Conservation (phyloP, 2,113 vertebrate genomes). For the Hydropotes inermis region DNA sequence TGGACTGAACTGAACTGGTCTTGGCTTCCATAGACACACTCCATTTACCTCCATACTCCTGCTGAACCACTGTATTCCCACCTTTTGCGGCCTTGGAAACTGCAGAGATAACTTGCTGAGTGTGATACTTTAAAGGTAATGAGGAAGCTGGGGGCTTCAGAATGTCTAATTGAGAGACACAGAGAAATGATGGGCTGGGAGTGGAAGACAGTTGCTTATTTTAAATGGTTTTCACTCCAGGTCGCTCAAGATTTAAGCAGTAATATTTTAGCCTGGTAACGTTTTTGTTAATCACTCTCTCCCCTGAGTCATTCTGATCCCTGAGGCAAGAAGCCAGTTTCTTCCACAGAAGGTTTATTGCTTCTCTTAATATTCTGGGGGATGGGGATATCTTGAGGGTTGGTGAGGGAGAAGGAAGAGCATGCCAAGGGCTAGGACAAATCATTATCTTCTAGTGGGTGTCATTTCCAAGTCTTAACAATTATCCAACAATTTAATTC, state of each 20-base stretch:
- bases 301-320: constrained; percentile 61
- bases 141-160: background rate
- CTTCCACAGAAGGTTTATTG: constrained; percentile 52
- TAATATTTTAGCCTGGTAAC: constrained; percentile 32
- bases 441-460: constrained; percentile 23
- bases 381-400: constrained; percentile 20
- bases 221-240: constrained; percentile 26
- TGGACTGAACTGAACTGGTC: background rate
- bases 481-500: constrained; percentile 51
- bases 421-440: constrained; percentile 39
- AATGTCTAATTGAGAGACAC: background rate
- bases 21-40: background rate
- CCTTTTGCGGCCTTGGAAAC: background rate
- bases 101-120: background rate
- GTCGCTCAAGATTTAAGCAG: constrained; percentile 48
- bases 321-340: constrained; percentile 52
- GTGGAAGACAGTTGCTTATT: constrained; percentile 15
- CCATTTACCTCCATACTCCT: background rate
- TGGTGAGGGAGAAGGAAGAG: constrained; percentile 44
- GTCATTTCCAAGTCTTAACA: constrained; percentile 24
- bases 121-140: background rate
- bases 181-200: background rate
- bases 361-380: constrained; percentile 23
- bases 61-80: background rate
- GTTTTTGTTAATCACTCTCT: constrained; percentile 56